Base-by-base conservation (phyloP, 1,140 invertebrate species). In the Diorhabda carinulata region DNA sequence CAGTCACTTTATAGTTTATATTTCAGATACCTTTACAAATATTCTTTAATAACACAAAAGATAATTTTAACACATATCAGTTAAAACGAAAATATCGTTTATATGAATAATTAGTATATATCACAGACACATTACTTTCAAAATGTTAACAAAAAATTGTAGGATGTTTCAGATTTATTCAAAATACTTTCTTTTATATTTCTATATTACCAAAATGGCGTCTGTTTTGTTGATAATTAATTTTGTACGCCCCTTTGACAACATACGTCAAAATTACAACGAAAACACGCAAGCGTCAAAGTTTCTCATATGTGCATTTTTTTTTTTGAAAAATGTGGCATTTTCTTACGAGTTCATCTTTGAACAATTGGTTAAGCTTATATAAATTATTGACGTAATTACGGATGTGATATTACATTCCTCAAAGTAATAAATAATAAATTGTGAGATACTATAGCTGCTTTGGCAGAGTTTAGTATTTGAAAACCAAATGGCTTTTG, bases 51-150 rank as follows among this genome's bases (percentile, higher is more conserved):
- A 62, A 68, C 66, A 68, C 70, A 68, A 67, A 75, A 72, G 72
- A 64, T 66, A 71, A 64, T 58, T 64, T 71, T 74, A 76, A 69
- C 67, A 72, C 77, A 78, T 78, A 78, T 78, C 77, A 78, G 3
- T 52, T 52, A 8, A 73, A 73, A 66, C 68, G 52, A 72, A 72
- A 78, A 78, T 77, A 75, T 67, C 67, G 66, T 65, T 70, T 68
- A 60, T 56, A 73, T 72, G 72, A 74, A 71, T 72, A 66, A 69
- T 67, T 63, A 70, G 64, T 66, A 67, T 65, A 62, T 79, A 79
- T 80, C 79, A 80, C 79, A 80, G 79, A 77, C 72, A 75, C 78
- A 78, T 79, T 76, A 73, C 73, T 61, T 61, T 7, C 59, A 40
- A 67, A 10, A 57, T 57, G 57, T 64, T 69, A 45, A 67, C 40